Percentiles rank a stretch among this genome's conserved stretches.
These are phyloP conservation scores for Paedocypris micromegethes DNA, from an alignment of 2,797 vertebrate species.

Conservation along the genomic window DNA sequence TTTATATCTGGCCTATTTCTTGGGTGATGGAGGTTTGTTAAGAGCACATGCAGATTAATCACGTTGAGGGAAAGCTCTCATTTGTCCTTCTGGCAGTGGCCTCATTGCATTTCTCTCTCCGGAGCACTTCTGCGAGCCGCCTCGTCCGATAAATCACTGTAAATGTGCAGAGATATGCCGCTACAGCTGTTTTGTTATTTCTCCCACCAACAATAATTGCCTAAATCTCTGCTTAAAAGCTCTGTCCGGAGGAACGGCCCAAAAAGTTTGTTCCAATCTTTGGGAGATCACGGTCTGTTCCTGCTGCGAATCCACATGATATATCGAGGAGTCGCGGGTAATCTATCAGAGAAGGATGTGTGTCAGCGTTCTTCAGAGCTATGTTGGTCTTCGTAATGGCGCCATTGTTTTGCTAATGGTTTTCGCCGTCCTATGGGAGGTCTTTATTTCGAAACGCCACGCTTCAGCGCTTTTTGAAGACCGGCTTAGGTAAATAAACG, in stretches of 20 bases:
- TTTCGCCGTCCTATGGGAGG: conserved; percentile 31
- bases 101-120: conserved; percentile 42
- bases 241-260: conserved; percentile 24
- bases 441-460: conserved; percentile 33
- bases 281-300: conserved; percentile 32
- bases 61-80: conserved; percentile 38
- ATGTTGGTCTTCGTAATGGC: conserved; percentile 35
- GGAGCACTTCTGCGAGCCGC: conserved; percentile 34
- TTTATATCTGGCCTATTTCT: conserved; percentile 43
- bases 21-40: conserved; percentile 27
- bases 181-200: conserved; percentile 38
- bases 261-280: conserved; percentile 36
- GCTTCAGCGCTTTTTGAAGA: conserved; percentile 27
- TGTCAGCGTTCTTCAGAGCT: conserved; percentile 40
- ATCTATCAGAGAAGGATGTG: conserved; percentile 30
- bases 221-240: conserved; percentile 29
- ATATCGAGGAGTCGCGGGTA: conserved; percentile 34
- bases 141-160: conserved; percentile 43
- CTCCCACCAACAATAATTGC: conserved; percentile 39
- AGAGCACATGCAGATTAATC: conserved; percentile 38
- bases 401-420: conserved; percentile 42
- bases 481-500: too few species aligned
- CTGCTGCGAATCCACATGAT: conserved; percentile 29
- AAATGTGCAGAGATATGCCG: conserved; percentile 34
- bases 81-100: conserved; percentile 38